These are phyloP conservation scores for Polyergus mexicanus DNA, from an alignment of 1,140 invertebrate genomes.

Conservation along the genomic window DNA sequence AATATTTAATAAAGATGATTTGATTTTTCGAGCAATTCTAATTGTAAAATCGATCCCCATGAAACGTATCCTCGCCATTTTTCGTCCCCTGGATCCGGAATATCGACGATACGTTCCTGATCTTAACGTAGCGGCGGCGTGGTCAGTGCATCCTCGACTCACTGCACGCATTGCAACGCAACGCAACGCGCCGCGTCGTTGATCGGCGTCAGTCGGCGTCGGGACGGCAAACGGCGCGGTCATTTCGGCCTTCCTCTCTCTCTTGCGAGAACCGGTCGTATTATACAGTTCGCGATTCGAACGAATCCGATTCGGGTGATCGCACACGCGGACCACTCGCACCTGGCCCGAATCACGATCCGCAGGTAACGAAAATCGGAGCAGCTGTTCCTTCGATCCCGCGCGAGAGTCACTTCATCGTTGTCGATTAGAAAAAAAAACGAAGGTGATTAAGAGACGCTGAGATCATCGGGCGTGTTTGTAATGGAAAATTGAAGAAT, in stretches of 20 bases:
- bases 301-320: constrained; percentile 13
- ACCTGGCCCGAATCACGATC: constrained; percentile 5
- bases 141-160: constrained; percentile 65
- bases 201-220: constrained; percentile 67
- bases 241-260: neutral
- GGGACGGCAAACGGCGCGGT: constrained; percentile 64
- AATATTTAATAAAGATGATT: too few species aligned
- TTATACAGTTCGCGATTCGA: neutral
- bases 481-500: neutral
- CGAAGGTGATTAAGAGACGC: constrained; percentile 36
- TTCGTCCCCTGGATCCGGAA: constrained; percentile 3
- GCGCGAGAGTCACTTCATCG: constrained; percentile 40
- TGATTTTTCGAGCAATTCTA: neutral
- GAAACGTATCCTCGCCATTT: neutral
- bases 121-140: constrained; percentile 41
- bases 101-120: constrained; percentile 46
- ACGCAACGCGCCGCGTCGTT: constrained; percentile 34
- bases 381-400: neutral
- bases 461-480: constrained; percentile 51
- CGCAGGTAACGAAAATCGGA: constrained; percentile 35
- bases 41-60: neutral
- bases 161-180: constrained; percentile 1
- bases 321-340: neutral
- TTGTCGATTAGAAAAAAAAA: too few species aligned
- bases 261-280: neutral